These are phyloP conservation scores for Jacana jacana DNA, from an alignment of 2,113 vertebrate species.

Conservation along the genomic window DNA sequence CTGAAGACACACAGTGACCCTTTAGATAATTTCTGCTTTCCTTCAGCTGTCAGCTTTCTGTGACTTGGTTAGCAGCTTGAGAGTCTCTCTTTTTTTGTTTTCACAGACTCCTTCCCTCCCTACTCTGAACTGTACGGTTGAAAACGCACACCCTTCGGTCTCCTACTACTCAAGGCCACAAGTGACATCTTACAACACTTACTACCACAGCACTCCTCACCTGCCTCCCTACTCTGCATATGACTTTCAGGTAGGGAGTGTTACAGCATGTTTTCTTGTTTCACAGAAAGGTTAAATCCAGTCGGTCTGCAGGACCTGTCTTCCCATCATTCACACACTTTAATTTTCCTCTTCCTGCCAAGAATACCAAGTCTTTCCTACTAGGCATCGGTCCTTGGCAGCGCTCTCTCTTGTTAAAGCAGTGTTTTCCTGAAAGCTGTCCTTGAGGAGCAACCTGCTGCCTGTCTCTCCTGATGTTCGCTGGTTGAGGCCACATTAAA, in stretches of 20 bases:
- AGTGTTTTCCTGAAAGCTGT: not conserved
- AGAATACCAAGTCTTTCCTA: not conserved
- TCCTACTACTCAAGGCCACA: slow-evolving; percentile 81
- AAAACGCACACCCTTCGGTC: slow-evolving; percentile 81
- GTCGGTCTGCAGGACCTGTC: not conserved
- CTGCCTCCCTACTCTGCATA: slow-evolving; percentile 95
- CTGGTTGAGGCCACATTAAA: not conserved
- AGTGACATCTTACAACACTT: slow-evolving; percentile 83
- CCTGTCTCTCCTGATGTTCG: not conserved
- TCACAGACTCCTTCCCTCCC: slow-evolving; percentile 84
- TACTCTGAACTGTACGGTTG: slow-evolving; percentile 86
- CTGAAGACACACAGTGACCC: not conserved
- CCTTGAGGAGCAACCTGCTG: not conserved
- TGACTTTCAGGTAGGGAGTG: slow-evolving; percentile 87
- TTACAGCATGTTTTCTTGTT: not conserved
- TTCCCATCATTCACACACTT: not conserved
- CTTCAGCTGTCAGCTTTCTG: not conserved
- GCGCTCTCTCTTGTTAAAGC: not conserved
- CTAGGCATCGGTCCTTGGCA: not conserved
- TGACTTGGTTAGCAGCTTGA: not conserved
- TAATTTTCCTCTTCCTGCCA: not conserved
- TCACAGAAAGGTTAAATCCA: not conserved
- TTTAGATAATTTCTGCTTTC: not conserved
- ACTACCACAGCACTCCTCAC: slow-evolving; percentile 89
- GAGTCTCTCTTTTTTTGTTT: slow-evolving; percentile 1